Conservation (phyloP, 2,113 vertebrate genomes). For the Macaca fascicularis region T2T-MFA8v1.1 NC_088377.1:165298501-165299000, state of each 20-base stretch:
- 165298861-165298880: not conserved
- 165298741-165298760: slow-evolving; percentile 21
- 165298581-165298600: not conserved
- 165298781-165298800: slow-evolving; percentile 17
- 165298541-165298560: slow-evolving; percentile 47
- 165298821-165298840: not conserved
- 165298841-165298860: not conserved
- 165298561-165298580: not conserved
- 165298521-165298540: not conserved
- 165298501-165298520: not conserved
- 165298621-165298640: slow-evolving; percentile 1
- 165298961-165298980: not conserved
- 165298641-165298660: not conserved
- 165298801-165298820: not conserved
- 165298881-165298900: not conserved
- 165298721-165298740: not conserved
- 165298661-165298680: not conserved
- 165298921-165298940: not conserved
- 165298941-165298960: not conserved
- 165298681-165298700: not conserved
- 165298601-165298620: not conserved
- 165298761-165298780: not conserved
- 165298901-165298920: not conserved
- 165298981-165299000: not conserved
- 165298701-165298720: not conserved